A percentile compares a stretch with the other conserved stretches of the same genome.
These are phyloP conservation scores for Oasisia sp. DNA, from an alignment of 2,888 invertebrate species.

Conservation along the genomic window DNA sequence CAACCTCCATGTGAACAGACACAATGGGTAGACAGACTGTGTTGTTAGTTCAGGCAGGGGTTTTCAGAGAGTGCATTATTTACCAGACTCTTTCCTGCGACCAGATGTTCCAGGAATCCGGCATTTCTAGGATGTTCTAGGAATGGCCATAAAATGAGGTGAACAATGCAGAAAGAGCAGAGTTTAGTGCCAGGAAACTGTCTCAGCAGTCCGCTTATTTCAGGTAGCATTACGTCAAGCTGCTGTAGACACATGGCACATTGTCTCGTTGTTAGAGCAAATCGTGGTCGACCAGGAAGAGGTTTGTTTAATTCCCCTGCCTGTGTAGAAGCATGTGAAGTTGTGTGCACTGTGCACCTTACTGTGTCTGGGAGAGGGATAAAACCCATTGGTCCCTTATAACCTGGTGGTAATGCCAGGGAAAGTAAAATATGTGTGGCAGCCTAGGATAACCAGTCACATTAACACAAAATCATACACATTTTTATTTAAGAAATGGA, in stretches of 20 bases:
- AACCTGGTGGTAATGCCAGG: too few species aligned
- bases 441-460: too few species aligned
- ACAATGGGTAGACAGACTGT: not conserved
- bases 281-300: too few species aligned
- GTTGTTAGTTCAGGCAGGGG: not conserved
- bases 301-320: too few species aligned
- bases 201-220: not conserved
- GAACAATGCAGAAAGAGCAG: not conserved
- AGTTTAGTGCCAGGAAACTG: not conserved
- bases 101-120: not conserved
- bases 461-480: too few species aligned
- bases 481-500: too few species aligned
- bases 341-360: too few species aligned
- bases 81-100: not conserved
- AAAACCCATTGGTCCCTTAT: too few species aligned
- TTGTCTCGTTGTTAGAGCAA: not conserved
- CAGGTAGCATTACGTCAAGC: not conserved
- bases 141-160: not conserved
- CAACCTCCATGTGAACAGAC: not conserved
- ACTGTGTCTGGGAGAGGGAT: too few species aligned
- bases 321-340: too few species aligned
- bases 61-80: not conserved
- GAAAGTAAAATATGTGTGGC: too few species aligned
- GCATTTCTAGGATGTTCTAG: not conserved
- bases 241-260: not conserved